Evolutionary conservation across 2,113 vertebrate genomes (phyloP), one percentile per base, ranked within the genome.

Genomic region (Nanorana parkeri): DNA sequence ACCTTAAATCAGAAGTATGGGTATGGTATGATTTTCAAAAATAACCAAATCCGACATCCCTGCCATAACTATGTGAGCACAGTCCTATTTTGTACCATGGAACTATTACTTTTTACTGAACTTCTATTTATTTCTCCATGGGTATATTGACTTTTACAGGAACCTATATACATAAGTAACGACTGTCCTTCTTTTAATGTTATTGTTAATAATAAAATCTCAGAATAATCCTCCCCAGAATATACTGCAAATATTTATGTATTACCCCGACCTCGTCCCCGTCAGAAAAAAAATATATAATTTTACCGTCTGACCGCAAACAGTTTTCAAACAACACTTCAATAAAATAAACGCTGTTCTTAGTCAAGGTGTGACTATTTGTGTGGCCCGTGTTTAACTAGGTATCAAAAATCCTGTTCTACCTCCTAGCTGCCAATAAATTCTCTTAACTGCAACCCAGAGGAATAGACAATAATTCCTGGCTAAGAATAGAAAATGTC

Each of bases 321-420:
- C 51, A 26, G 54, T 26, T 78, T 55, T 66, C 28, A 64, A 56
- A 67, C 67, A 67, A 52, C 63, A 52, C 32, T 78, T 55, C 17
- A 54, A 20, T 67, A 28, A 66, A 78, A 36, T 58, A 67, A 78
- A 51, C 17, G 36, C 32, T 55, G 63, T 54, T 68, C 24, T 68
- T 78, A 32, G 26, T 29, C 13, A 28, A 67, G 64, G 77, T 78
- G 77, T 54, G 77, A 78, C 47, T 78, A 54, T 78, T 78, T 78
- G 77, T 78, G 77, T 78, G 77, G 77, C 63, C 77, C 54, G 2
- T 7, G 17, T 55, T 67, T 54, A 78, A 78, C 77, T 78, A 55
- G 77, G 64, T n/a, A 29, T 55, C 63, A 67, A 54, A 68, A 65
- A 78, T 78, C 77, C 77, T 54, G 51, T 78, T 67, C 51, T 72